Conservation (phyloP, 2,888 invertebrate genomes). For the Melieria crassipennis region DNA sequence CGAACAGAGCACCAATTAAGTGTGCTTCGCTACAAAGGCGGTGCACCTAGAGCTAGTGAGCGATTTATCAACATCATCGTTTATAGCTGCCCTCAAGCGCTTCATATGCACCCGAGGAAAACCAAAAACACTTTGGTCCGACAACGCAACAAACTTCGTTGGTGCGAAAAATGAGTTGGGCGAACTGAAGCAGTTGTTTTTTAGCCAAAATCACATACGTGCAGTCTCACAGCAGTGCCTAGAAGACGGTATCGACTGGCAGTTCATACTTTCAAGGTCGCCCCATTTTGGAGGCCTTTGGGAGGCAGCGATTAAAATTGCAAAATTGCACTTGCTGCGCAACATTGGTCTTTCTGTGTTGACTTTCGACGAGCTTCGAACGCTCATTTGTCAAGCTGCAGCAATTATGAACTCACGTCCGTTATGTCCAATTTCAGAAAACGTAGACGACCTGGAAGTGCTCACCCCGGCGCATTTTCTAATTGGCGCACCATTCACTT, state of each 20-base stretch:
- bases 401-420: not conserved
- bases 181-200: not conserved
- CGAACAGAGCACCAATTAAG: not conserved
- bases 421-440: too few species aligned
- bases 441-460: too few species aligned
- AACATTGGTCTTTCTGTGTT: too few species aligned
- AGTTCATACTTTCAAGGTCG: not conserved
- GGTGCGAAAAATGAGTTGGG: not conserved
- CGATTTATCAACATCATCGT: not conserved
- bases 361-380: not conserved
- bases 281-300: not conserved
- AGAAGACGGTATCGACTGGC: slow-evolving; percentile 4
- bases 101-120: slow-evolving; percentile 1
- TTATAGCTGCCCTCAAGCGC: not conserved
- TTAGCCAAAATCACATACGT: not conserved
- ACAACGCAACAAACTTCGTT: not conserved
- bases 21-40: not conserved
- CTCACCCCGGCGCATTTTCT: too few species aligned
- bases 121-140: not conserved
- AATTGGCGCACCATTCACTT: too few species aligned
- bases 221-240: not conserved
- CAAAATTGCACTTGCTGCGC: not conserved
- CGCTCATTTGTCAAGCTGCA: not conserved
- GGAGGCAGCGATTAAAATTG: not conserved
- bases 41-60: not conserved